phyloP scores from a whole-genome alignment of 1,140 invertebrate species.

The Drosophila teissieri region DNA sequence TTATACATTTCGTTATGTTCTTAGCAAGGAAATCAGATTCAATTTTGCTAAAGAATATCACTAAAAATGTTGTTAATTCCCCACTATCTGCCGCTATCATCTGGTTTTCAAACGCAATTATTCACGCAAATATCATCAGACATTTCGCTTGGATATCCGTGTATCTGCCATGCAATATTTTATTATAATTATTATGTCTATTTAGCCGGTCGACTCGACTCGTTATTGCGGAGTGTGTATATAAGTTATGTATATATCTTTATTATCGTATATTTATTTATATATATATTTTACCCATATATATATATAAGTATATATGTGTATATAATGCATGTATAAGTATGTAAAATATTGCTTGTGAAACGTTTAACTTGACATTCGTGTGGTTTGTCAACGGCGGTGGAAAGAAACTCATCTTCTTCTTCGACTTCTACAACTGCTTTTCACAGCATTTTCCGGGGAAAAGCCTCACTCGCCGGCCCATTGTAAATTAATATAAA shows the following conservation, averaged over 20 bases:
- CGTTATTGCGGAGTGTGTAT: constrained; percentile 40
- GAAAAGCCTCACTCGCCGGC: constrained; percentile 20
- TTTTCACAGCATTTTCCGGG: neutral
- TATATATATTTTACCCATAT: constrained; percentile 42
- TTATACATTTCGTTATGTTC: constrained; percentile 50
- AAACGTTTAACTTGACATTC: constrained; percentile 80
- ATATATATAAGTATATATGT: constrained; percentile 43
- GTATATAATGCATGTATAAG: constrained; percentile 60
- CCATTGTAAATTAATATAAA: constrained; percentile 48
- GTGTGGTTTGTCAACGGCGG: constrained; percentile 52
- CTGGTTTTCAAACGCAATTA: constrained; percentile 3
- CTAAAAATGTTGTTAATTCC: constrained; percentile 59
- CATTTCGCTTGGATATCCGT: constrained; percentile 32
- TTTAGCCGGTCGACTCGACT: constrained; percentile 37
- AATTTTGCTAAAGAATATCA: constrained; percentile 69
- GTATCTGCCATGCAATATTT: constrained; percentile 21
- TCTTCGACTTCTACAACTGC: neutral
- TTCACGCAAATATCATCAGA: constrained; percentile 36
- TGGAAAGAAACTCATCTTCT: constrained; percentile 41
- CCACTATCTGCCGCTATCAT: constrained; percentile 4
- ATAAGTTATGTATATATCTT: constrained; percentile 53
- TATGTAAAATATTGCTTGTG: constrained; percentile 82
- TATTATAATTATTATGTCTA: constrained; percentile 13
- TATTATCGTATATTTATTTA: constrained; percentile 46
- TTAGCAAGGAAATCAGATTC: constrained; percentile 64